Base-by-base conservation (phyloP, 2,113 vertebrate genomes). In the Hiodon tergisus region DNA sequence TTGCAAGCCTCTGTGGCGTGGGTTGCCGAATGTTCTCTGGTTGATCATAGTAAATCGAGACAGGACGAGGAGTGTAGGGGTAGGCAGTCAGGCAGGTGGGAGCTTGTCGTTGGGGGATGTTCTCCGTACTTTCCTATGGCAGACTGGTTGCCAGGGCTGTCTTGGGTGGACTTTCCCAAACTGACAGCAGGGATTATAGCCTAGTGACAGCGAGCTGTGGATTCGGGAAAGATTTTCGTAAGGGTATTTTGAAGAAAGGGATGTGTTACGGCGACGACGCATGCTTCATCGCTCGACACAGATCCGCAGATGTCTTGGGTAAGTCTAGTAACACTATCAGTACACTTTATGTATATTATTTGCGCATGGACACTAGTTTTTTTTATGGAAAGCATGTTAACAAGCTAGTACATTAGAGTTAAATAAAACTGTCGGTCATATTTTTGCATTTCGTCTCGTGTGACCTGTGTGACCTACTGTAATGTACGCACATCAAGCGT, bases 221-320 rank as follows among this genome's bases (percentile, higher is more conserved):
- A 78, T 98, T 98, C 76, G 97, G 96, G n/a, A 98, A 99, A 85
- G 95, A 99, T 90, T 98, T 97, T 89, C 93, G 96, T n/a, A 98
- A 98, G 86, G 96, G 96, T 84, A 97, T 98, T 86, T 89, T 98
- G 57, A 98, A 98, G 93, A 98, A 98, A 80, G 96, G 96, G 79
- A 96, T 95, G 93, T 98, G 97, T 86, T 99, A 98, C 79, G 97
- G 97, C 5, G 97, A 98, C 50, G 97, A 98, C 74, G 97, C 97
- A 78, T 99, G 95, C 83, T 99, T 99, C 84, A 94, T 98, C 75
- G 96, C 96, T 61, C 88, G 94, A 59, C 90, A 98, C 89, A 92
- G 89, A 67, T 87, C 90, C 0, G 95, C 97, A 0, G 97, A 99
- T 74, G 97, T 99, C n/a, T 84, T 98, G 3, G 97, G 97, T 99